A percentile compares a stretch with the other conserved stretches of the same genome.
phyloP scores from a whole-genome alignment of 64 coral and sea anemone species.

The Dendrophyllia cribrosa region DNA sequence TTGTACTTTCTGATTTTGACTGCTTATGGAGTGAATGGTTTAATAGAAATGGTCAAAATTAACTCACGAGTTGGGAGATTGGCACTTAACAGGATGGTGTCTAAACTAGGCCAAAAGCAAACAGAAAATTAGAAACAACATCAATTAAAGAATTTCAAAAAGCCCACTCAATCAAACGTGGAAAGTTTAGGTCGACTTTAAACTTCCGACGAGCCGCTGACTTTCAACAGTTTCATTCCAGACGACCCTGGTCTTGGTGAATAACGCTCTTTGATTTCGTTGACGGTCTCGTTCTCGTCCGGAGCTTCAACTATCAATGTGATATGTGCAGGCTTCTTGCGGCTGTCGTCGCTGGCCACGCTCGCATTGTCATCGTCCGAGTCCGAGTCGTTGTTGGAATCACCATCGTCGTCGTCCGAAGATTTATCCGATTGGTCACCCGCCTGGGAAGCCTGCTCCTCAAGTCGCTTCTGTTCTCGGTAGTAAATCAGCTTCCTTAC shows the following conservation, averaged over 20 bases:
- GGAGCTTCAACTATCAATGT: background rate
- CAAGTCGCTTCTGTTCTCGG: conserved; percentile 72
- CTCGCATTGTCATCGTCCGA: conserved; percentile 49
- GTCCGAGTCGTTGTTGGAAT: conserved; percentile 33
- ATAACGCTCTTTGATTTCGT: background rate
- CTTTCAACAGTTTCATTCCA: background rate
- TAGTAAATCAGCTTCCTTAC: conserved; percentile 61
- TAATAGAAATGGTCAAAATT: too few relatives aligned
- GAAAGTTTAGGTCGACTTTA: background rate
- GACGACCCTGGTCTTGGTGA: background rate
- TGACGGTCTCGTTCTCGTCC: background rate
- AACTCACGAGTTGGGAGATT: too few relatives aligned
- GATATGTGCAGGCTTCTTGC: background rate
- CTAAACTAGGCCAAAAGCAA: too few relatives aligned
- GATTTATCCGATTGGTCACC: conserved; percentile 8
- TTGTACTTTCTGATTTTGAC: too few relatives aligned
- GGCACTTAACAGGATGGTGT: too few relatives aligned
- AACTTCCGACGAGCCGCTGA: background rate
- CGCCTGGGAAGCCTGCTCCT: conserved; percentile 34
- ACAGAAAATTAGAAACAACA: too few relatives aligned
- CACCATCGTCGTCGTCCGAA: conserved; percentile 10
- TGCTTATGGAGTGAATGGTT: too few relatives aligned
- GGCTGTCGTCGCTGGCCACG: conserved; percentile 14
- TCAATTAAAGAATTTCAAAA: too few relatives aligned
- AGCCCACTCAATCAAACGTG: too few relatives aligned